Conservation (phyloP, 2,113 vertebrate genomes). For the Solea solea region DNA sequence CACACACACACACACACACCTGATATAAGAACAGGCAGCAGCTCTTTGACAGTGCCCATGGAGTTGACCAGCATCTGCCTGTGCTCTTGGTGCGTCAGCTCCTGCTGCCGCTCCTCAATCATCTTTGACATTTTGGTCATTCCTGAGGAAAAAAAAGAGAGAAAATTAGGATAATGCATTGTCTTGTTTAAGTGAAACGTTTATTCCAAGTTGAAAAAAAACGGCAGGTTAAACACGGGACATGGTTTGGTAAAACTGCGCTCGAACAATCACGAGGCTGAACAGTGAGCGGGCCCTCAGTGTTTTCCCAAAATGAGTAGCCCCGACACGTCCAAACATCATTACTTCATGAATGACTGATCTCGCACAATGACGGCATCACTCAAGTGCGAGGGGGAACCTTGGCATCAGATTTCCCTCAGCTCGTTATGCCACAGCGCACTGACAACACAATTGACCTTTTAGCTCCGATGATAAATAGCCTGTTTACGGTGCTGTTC, state of each 20-base stretch:
- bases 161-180: background rate
- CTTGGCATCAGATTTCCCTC: constrained; percentile 42
- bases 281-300: constrained; percentile 7
- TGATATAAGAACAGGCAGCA: constrained; percentile 97
- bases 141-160: constrained; percentile 73
- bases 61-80: constrained; percentile 94
- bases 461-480: constrained; percentile 54
- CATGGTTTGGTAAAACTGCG: background rate
- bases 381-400: constrained; percentile 47
- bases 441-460: constrained; percentile 60
- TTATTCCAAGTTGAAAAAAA: background rate
- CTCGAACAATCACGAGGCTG: background rate
- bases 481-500: constrained; percentile 28
- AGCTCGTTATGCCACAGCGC: constrained; percentile 42
- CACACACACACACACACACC: constrained; percentile 80
- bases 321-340: constrained; percentile 30
- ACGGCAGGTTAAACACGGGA: constrained; percentile 4
- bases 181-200: constrained; percentile 3
- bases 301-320: constrained; percentile 20
- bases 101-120: constrained; percentile 98
- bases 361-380: constrained; percentile 34
- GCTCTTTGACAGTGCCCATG: constrained; percentile 96
- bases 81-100: constrained; percentile 97
- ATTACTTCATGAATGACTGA: constrained; percentile 24
- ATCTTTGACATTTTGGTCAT: constrained; percentile 99